Evolutionary conservation across 2,888 invertebrate genomes (phyloP), one percentile per base, ranked within the genome.

Genomic region (Limulus polyphemus): DNA sequence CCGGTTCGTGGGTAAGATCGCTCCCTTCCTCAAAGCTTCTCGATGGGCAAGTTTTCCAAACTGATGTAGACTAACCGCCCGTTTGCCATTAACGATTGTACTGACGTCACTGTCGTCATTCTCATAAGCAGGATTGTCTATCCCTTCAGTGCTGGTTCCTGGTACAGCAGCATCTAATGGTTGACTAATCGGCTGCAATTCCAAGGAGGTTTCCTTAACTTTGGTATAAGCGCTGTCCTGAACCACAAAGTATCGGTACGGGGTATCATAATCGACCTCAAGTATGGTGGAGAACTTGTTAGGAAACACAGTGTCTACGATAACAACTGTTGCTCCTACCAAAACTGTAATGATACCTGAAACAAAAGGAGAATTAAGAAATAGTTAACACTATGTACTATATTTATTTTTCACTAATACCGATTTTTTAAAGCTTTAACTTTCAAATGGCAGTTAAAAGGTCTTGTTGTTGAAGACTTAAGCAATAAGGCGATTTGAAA

Each of bases 251-350:
- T 69, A 70, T 59, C 69, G 62, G 61, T 91, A 93, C 0, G 93
- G 93, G 14, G 93, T 93, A 75, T 92, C 93, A 75, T 90, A 93
- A 78, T 94, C 92, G 55, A 93, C 87, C 76, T 90, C 90, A 62
- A 91, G 78, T 68, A 92, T 88, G 0, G 92, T 93, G 55, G 91
- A 90, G 79, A 94, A 93, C 71, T 86, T 85, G 76, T 93, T 90
- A 9, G 92, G 92, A 80, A 87, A 90, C 68, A 91, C 82, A 73
- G 90, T 81, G 77, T 90, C 90, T 68, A 94, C 81, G 12, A 87
- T 82, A 11, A 88, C 86, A 69, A 94, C 88, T 59, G 89, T 78
- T 16, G 87, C 78, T 11, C 94, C 94, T 14, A 85, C 83, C 56
- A 88, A 77, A 49, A 90, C 76, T 75, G 91, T 90, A 55, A 88